Evolutionary conservation across 2,113 vertebrate genomes (phyloP).

Genomic region (Dromaius novaehollandiae): DNA sequence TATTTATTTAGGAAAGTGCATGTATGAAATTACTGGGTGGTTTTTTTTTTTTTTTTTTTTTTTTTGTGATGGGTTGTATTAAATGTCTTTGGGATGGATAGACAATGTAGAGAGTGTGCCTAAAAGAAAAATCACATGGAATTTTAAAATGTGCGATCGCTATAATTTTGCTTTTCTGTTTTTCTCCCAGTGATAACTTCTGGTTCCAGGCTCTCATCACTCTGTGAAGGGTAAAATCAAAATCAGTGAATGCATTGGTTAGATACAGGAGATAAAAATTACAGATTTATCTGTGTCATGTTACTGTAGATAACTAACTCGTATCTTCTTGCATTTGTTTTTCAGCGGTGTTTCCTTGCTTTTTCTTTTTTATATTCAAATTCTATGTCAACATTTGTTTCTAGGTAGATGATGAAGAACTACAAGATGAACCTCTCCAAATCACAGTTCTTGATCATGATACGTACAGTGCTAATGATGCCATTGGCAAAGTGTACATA

Average conservation of each 20-base stretch:
- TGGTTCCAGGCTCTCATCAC: background rate
- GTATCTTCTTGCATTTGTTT: background rate
- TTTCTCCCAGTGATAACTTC: background rate
- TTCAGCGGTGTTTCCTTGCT: background rate
- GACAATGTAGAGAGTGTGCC: background rate
- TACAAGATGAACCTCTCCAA: slow-evolving; percentile 96
- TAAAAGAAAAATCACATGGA: background rate
- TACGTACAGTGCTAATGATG: slow-evolving; percentile 98
- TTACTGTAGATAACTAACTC: background rate
- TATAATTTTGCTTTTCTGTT: background rate
- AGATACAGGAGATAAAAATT: background rate
- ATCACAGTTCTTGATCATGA: slow-evolving; percentile 98
- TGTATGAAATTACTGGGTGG: background rate
- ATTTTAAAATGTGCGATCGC: background rate
- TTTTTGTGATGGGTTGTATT: background rate
- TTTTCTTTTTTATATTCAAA: background rate
- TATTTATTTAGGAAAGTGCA: background rate
- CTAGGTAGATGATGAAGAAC: slow-evolving; percentile 98
- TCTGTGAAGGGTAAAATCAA: background rate
- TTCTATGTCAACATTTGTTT: background rate
- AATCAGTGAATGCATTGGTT: background rate
- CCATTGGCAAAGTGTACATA: slow-evolving; percentile 98
- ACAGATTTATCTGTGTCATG: background rate
- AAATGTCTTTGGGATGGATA: background rate
- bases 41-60: too few relatives aligned